phyloP scores from a whole-genome alignment of 2,113 vertebrate species.

The Strix uralensis region DNA sequence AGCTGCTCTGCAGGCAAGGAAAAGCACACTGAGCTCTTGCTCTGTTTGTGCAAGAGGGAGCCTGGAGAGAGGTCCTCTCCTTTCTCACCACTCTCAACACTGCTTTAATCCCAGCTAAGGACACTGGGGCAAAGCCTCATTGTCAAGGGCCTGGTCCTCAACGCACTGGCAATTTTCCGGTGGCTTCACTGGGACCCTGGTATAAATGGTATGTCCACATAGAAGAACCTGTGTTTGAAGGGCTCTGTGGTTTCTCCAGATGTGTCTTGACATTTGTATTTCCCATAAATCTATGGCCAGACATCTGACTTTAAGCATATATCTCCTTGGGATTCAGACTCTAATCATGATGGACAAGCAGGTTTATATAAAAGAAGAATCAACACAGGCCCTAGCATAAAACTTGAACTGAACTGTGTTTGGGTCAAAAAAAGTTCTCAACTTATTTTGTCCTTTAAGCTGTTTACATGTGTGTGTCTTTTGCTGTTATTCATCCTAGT shows the following conservation, averaged over 20 bases:
- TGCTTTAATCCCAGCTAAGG: neutral
- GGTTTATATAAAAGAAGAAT: neutral
- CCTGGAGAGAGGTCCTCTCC: neutral
- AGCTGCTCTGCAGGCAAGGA: neutral
- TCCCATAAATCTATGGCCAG: neutral
- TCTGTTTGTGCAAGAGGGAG: neutral
- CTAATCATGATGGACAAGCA: neutral
- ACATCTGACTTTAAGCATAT: neutral
- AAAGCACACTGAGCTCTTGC: neutral
- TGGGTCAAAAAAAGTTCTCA: neutral
- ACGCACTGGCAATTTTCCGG: neutral
- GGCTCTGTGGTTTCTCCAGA: neutral
- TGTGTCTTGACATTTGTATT: neutral
- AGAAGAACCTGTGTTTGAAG: neutral
- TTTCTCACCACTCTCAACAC: neutral
- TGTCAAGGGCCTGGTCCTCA: neutral
- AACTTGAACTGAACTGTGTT: neutral
- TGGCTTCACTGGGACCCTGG: rapidly evolving
- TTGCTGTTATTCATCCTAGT: neutral
- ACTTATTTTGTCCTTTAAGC: neutral
- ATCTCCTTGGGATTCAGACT: neutral
- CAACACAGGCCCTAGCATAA: neutral
- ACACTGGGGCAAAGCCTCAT: neutral
- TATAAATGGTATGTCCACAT: neutral
- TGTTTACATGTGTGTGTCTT: neutral